phyloP scores from a whole-genome alignment of 1,140 invertebrate species.

The Tribolium madens region DNA sequence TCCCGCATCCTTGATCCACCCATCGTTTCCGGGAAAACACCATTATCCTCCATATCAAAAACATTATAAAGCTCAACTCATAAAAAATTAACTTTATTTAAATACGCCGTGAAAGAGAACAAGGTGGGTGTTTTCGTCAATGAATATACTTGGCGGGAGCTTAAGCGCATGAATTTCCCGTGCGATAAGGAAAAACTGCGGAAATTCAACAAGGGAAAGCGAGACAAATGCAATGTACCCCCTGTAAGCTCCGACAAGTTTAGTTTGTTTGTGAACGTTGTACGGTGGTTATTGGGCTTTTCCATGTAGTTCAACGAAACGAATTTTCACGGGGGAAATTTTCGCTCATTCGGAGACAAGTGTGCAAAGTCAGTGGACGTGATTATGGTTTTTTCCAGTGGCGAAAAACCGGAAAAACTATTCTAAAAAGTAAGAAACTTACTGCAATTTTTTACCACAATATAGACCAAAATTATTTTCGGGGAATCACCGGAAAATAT shows the following conservation, averaged over 20 bases:
- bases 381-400: slow-evolving; percentile 6
- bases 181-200: neutral
- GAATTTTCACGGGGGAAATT: neutral
- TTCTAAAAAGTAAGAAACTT: neutral
- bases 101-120: slow-evolving; percentile 36
- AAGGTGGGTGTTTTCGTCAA: slow-evolving; percentile 38
- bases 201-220: neutral
- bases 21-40: neutral
- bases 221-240: slow-evolving; percentile 14
- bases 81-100: slow-evolving; percentile 40
- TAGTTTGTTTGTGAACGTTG: slow-evolving; percentile 35
- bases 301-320: slow-evolving; percentile 14
- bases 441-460: neutral
- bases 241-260: slow-evolving; percentile 36
- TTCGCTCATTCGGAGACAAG: neutral
- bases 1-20: neutral
- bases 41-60: slow-evolving; percentile 24
- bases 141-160: slow-evolving; percentile 38
- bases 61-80: slow-evolving; percentile 12
- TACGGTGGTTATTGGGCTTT: slow-evolving; percentile 12
- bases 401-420: neutral
- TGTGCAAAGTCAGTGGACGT: neutral
- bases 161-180: slow-evolving; percentile 35
- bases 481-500: neutral
- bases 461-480: neutral